Conservation (phyloP, 2,888 invertebrate species). For the Urechis unicinctus region DNA sequence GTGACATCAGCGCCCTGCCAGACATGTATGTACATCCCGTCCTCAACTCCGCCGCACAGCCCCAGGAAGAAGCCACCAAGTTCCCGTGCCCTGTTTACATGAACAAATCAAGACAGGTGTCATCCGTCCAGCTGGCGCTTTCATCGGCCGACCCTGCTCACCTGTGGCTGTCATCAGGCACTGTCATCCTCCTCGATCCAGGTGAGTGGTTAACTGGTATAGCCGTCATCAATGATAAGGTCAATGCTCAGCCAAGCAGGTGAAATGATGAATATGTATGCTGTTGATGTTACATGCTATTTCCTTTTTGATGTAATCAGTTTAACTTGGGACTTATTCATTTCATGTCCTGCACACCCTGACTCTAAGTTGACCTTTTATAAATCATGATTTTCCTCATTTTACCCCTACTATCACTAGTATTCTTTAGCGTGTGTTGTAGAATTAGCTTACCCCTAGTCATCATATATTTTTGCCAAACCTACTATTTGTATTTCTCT, state of each 20-base stretch:
- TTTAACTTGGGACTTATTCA: too few species aligned
- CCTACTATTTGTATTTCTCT: too few species aligned
- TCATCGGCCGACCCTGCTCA: slow-evolving; percentile 24
- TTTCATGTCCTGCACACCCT: too few species aligned
- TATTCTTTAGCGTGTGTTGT: too few species aligned
- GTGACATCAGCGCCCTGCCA: slow-evolving; percentile 26
- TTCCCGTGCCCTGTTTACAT: slow-evolving; percentile 42
- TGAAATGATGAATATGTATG: not conserved
- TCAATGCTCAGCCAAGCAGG: not conserved
- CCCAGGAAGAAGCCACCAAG: slow-evolving; percentile 1
- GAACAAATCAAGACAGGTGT: slow-evolving; percentile 42
- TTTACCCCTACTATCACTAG: too few species aligned
- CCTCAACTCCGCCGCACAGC: slow-evolving; percentile 17
- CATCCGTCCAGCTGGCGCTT: slow-evolving; percentile 28
- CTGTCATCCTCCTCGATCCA: slow-evolving; percentile 38
- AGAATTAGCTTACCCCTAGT: too few species aligned
- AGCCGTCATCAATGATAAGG: too few species aligned
- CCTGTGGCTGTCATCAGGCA: slow-evolving; percentile 31
- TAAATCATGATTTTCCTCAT: too few species aligned
- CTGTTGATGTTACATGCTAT: not conserved
- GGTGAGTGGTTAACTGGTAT: too few species aligned
- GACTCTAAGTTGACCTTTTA: too few species aligned
- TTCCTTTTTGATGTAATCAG: too few species aligned
- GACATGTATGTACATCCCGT: slow-evolving; percentile 32
- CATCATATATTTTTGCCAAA: too few species aligned